Base-by-base conservation (phyloP, 53 echinoderm and acorn worm species). In the Astropecten irregularis region DNA sequence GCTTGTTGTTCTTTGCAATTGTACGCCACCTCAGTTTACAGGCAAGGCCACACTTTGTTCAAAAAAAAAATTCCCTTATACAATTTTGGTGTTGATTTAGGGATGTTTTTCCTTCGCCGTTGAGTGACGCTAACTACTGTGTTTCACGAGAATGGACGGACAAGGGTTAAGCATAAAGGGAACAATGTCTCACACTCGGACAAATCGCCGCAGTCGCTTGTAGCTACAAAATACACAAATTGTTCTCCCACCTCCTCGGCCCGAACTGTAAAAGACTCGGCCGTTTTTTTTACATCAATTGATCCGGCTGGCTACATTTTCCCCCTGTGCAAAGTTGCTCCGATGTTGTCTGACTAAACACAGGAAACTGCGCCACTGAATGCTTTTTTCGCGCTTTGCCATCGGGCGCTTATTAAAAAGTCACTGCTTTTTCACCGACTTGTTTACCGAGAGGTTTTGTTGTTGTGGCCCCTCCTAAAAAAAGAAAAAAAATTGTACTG, bases 281-380 rank as follows among this genome's bases (percentile, higher is more conserved):
- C n/a, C n/a, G n/a, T n/a, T n/a, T n/a, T n/a, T n/a, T n/a, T n/a
- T n/a, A n/a, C n/a, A n/a, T n/a, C n/a, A n/a, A n/a, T n/a, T n/a
- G n/a, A n/a, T n/a, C n/a, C n/a, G n/a, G n/a, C n/a, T n/a, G n/a
- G n/a, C n/a, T n/a, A n/a, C n/a, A n/a, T n/a, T n/a, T n/a, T n/a
- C n/a, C n/a, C n/a, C n/a, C n/a, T n/a, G n/a, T n/a, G n/a, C n/a
- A n/a, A n/a, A n/a, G n/a, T n/a, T n/a, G n/a, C 47, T 31, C 9
- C 79, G 32, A 2, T 79, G 79, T 79, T 79, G 61, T 79, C 62
- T 79, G 47, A 79, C 79, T 32, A 79, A 79, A 79, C 79, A 79
- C 1, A 40, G 22, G 31, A 40, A 62, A 58, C 79, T 26, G 10
- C 6, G 23, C 9, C 16, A 19, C 47, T 79, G 79, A 79, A 79